Conservation (phyloP, 1,140 invertebrate genomes). For the Asobara japonica region DNA sequence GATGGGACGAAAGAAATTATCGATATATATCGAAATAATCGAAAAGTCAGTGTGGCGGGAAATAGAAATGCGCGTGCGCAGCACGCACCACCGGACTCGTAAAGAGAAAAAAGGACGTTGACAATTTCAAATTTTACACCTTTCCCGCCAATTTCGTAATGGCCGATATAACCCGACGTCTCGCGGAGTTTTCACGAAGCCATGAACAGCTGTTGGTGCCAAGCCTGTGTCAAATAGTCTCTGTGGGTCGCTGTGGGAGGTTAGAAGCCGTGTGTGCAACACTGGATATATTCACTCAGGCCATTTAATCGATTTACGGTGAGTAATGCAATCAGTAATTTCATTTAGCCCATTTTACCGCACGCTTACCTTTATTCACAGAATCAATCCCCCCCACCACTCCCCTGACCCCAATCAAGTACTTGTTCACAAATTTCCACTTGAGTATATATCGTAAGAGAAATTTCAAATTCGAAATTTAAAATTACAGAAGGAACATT, state of each 20-base stretch:
- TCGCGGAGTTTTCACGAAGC: constrained; percentile 37
- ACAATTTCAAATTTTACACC: not conserved
- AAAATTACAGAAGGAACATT: no score
- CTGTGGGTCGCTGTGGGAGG: constrained; percentile 27
- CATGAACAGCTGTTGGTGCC: constrained; percentile 49
- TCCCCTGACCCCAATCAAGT: no score
- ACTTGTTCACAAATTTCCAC: no score
- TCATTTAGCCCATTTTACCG: not conserved
- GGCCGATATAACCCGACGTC: constrained; percentile 33
- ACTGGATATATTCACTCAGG: not conserved
- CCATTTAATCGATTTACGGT: constrained; percentile 20
- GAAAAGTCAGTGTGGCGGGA: no score
- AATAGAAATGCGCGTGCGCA: no score
- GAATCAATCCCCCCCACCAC: not conserved
- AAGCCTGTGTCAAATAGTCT: constrained; percentile 51
- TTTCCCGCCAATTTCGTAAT: not conserved
- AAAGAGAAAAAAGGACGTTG: no score
- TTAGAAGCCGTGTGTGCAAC: constrained; percentile 27
- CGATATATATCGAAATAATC: no score
- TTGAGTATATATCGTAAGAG: no score
- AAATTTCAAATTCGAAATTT: no score
- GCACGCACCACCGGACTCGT: no score
- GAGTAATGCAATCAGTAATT: constrained; percentile 13
- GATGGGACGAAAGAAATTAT: no score
- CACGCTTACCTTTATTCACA: not conserved